phyloP scores from a whole-genome alignment of 2,888 invertebrate species.

The Allacma fusca region DNA sequence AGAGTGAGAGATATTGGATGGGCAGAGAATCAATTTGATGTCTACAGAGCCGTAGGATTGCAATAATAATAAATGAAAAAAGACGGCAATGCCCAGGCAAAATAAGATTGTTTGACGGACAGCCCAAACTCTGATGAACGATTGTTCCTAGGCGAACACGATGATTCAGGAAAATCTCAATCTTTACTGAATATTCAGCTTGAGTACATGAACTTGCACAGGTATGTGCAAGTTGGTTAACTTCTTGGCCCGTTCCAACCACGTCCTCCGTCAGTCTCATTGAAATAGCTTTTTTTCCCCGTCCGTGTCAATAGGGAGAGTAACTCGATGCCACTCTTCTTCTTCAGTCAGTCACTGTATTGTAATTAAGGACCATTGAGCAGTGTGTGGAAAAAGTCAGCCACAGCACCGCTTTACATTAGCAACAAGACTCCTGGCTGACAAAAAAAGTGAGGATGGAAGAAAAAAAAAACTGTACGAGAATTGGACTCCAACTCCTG shows the following conservation, averaged over 20 bases:
- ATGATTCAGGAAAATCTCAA: slow-evolving; percentile 51
- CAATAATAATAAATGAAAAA: slow-evolving; percentile 35
- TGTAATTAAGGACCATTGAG: slow-evolving; percentile 46
- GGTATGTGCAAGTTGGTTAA: slow-evolving; percentile 13
- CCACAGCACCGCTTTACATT: background rate
- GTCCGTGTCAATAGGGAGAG: slow-evolving; percentile 32
- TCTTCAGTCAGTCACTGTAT: slow-evolving; percentile 33
- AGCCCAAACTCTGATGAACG: slow-evolving; percentile 50
- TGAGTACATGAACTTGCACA: background rate
- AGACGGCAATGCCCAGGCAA: slow-evolving; percentile 11
- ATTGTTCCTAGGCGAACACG: slow-evolving; percentile 53
- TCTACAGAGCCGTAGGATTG: slow-evolving; percentile 13
- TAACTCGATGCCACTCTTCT: slow-evolving; percentile 29
- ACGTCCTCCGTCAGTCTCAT: slow-evolving; percentile 10
- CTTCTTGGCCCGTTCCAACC: slow-evolving; percentile 14
- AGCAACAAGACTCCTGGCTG: slow-evolving; percentile 13
- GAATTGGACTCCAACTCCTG: too few species aligned
- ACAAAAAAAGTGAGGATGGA: too few species aligned
- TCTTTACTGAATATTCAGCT: background rate
- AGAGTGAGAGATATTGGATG: slow-evolving; percentile 16
- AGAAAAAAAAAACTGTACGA: too few species aligned
- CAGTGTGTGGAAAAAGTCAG: slow-evolving; percentile 32
- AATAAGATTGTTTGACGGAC: slow-evolving; percentile 47
- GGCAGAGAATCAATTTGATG: slow-evolving; percentile 15
- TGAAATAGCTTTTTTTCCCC: slow-evolving; percentile 23